Evolutionary conservation across 2,797 vertebrate species (phyloP).

Genomic region (Hozukius guyotensis): DNA sequence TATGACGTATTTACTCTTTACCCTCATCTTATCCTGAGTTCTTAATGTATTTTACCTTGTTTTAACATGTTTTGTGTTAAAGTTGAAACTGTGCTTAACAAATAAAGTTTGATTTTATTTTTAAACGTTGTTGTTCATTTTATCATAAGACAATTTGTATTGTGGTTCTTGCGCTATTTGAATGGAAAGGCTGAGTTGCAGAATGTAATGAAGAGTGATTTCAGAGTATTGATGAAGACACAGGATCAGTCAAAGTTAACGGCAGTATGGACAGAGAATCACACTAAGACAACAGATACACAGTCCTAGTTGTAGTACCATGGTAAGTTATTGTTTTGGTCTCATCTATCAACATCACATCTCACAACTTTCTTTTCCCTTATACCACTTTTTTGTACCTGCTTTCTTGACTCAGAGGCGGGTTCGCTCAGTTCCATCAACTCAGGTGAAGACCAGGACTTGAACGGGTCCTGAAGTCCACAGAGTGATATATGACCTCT

Average conservation of each 20-base stretch:
- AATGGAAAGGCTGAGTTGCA: neutral
- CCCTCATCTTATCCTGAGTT: neutral
- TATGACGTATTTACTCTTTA: neutral
- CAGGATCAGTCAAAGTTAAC: constrained; percentile 78
- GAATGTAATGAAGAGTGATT: neutral
- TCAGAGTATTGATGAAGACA: constrained; percentile 71
- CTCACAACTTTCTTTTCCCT: too few species aligned
- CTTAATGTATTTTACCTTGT: neutral
- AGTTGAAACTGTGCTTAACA: neutral
- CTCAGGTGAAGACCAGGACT: neutral
- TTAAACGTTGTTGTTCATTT: neutral
- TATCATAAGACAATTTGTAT: neutral
- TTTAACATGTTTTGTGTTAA: neutral
- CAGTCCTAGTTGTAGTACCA: constrained; percentile 83
- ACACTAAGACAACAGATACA: constrained; percentile 76
- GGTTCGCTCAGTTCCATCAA: neutral
- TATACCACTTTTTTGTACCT: neutral
- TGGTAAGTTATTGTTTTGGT: constrained; percentile 67
- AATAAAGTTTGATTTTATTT: neutral
- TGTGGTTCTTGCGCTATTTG: neutral
- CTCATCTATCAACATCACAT: neutral
- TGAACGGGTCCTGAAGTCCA: too few species aligned
- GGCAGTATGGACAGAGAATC: constrained; percentile 86
- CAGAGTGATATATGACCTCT: too few species aligned
- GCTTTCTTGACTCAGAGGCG: neutral